A percentile compares a stretch with the other conserved stretches of the same genome.
These are phyloP conservation scores for Drosophila monieri DNA, from an alignment of 2,888 invertebrate genomes.

Conservation along the genomic window DNA sequence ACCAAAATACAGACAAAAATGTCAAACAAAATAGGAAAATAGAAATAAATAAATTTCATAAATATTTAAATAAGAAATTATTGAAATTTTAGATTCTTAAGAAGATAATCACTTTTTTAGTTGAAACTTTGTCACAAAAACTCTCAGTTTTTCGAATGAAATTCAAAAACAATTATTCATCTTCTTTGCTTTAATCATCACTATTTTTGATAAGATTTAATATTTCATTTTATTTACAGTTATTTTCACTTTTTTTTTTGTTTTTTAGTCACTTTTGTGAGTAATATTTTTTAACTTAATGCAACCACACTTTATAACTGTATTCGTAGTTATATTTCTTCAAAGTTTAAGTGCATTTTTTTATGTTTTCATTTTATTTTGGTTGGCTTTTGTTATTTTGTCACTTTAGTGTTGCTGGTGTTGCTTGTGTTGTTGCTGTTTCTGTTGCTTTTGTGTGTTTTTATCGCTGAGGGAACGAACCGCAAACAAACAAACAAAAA, in stretches of 20 bases:
- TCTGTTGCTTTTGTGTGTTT: slow-evolving; percentile 44
- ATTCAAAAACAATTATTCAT: not conserved
- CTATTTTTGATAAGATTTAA: not conserved
- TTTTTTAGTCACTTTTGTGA: not conserved
- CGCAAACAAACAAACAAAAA: slow-evolving; percentile 37
- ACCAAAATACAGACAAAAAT: slow-evolving; percentile 48
- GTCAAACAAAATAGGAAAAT: slow-evolving; percentile 37
- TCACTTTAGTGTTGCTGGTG: slow-evolving; percentile 38
- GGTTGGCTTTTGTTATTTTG: slow-evolving; percentile 22
- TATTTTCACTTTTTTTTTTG: not conserved
- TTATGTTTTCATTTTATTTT: slow-evolving; percentile 15
- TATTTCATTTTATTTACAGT: slow-evolving; percentile 1
- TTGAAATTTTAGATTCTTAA: not conserved
- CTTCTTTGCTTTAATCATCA: not conserved
- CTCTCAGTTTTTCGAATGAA: no score
- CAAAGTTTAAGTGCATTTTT: slow-evolving; percentile 2
- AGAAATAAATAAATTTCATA: not conserved
- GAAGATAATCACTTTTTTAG: not conserved
- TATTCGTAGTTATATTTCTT: slow-evolving; percentile 4
- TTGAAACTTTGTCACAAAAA: no score
- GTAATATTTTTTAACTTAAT: slow-evolving; percentile 4
- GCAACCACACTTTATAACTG: slow-evolving; percentile 24
- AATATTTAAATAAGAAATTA: no score
- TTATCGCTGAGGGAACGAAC: slow-evolving; percentile 46
- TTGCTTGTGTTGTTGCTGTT: slow-evolving; percentile 20